These are phyloP conservation scores for Argyra leucocephala DNA, from an alignment of 2,888 invertebrate genomes.

Conservation along the genomic window DNA sequence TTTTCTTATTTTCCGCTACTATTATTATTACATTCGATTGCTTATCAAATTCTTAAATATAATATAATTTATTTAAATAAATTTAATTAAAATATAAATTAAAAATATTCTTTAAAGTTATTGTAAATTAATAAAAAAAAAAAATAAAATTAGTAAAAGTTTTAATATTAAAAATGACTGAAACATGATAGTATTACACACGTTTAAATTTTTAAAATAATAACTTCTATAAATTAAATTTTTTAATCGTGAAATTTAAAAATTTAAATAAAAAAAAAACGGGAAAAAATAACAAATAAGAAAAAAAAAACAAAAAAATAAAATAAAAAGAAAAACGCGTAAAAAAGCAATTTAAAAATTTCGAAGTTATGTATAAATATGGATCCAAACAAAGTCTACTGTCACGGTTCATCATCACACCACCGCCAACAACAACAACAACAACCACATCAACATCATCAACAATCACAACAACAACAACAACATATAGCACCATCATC, in stretches of 20 bases:
- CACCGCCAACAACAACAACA: conserved; percentile 22
- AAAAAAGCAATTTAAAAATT: not conserved
- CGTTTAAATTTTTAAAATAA: no score
- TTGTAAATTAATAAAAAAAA: no score
- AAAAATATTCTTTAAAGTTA: no score
- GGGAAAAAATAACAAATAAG: not conserved
- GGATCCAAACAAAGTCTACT: conserved; percentile 39
- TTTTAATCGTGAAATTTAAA: not conserved
- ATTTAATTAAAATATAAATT: no score
- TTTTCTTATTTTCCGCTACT: no score
- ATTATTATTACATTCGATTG: no score
- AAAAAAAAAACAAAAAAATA: not conserved
- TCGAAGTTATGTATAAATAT: conserved; percentile 23
- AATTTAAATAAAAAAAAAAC: conserved; percentile 1
- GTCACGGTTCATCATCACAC: conserved; percentile 29
- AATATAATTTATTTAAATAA: no score
- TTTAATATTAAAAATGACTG: no score
- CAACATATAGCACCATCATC: conserved; percentile 26
- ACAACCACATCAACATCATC: conserved; percentile 29
- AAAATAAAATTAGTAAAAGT: no score
- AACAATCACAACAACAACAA: conserved; percentile 25
- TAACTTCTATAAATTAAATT: no score
- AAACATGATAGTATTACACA: no score
- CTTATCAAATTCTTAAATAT: no score
- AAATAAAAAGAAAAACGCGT: not conserved